Percentiles rank a stretch among this genome's conserved stretches.
phyloP scores from a whole-genome alignment of 2,113 vertebrate species.

The Nycticryphes semicollaris region DNA sequence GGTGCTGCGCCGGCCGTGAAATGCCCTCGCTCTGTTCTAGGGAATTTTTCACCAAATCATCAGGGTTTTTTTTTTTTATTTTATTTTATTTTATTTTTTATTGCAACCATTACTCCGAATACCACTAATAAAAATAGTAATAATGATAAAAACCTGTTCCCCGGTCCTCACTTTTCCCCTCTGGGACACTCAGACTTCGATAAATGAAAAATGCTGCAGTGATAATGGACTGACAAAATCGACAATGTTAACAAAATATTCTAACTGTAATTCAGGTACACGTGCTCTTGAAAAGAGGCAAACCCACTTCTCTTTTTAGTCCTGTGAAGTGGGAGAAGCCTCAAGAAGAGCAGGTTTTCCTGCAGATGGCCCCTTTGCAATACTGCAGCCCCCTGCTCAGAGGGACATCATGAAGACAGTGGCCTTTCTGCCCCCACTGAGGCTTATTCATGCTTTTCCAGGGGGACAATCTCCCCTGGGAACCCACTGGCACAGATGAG shows the following conservation, averaged over 20 bases:
- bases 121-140: background rate
- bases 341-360: background rate
- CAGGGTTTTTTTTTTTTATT: background rate
- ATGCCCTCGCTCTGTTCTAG: background rate
- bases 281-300: background rate
- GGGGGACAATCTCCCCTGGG: background rate
- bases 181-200: background rate
- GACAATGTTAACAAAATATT: accelerated
- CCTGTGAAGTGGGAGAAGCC: background rate
- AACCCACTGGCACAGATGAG: background rate
- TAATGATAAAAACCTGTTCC: background rate
- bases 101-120: background rate
- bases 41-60: background rate
- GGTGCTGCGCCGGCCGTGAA: accelerated
- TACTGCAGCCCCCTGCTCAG: background rate
- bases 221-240: background rate
- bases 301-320: background rate
- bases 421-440: accelerated
- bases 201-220: background rate
- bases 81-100: background rate
- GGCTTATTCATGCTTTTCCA: background rate
- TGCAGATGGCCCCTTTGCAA: background rate
- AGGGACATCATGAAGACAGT: background rate
- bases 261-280: accelerated
- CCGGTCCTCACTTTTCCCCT: background rate